These are phyloP conservation scores for Agrypnia vestita DNA, from an alignment of 1,140 invertebrate genomes.

Conservation along the genomic window DNA sequence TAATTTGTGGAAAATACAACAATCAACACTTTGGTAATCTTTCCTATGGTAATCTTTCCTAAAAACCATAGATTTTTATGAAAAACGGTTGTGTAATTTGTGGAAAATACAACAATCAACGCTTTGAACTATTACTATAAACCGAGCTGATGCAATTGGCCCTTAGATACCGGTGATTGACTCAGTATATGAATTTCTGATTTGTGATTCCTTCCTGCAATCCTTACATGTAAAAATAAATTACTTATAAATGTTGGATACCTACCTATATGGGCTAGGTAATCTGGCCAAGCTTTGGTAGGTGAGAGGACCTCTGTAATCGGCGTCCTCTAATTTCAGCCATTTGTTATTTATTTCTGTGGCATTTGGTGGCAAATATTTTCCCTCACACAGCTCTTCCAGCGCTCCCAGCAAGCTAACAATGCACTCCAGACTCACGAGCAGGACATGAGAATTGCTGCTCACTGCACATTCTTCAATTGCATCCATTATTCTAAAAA, in stretches of 20 bases:
- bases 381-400: constrained; percentile 81
- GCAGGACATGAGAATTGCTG: constrained; percentile 81
- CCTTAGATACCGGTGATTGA: too few species aligned
- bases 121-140: too few species aligned
- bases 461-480: constrained; percentile 86
- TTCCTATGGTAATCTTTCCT: too few species aligned
- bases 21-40: too few species aligned
- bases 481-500: constrained; percentile 89
- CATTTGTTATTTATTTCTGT: constrained; percentile 83
- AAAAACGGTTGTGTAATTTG: too few species aligned
- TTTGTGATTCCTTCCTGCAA: too few species aligned
- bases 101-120: too few species aligned
- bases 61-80: too few species aligned
- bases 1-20: too few species aligned
- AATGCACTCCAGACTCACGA: constrained; percentile 88
- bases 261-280: constrained; percentile 83
- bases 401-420: constrained; percentile 87
- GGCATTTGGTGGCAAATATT: constrained; percentile 71
- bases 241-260: constrained; percentile 21
- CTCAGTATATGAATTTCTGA: too few species aligned
- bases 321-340: constrained; percentile 82
- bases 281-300: constrained; percentile 88
- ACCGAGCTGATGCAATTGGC: too few species aligned
- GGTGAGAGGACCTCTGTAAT: constrained; percentile 88
- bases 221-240: constrained; percentile 28